Base-by-base conservation (phyloP, 2,113 vertebrate species). In the Mystacornis crossleyi region DNA sequence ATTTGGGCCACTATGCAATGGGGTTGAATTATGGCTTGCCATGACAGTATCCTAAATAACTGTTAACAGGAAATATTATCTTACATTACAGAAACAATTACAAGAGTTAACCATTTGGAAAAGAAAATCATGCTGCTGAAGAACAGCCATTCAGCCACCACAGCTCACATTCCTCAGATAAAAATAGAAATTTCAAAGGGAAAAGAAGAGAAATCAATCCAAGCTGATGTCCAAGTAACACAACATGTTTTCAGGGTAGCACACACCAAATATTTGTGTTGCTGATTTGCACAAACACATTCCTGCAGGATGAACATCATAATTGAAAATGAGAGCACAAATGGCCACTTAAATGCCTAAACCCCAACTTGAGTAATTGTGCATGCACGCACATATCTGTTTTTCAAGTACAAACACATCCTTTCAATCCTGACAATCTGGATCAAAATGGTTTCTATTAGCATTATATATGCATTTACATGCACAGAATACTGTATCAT, bases 21-120 rank as follows among this genome's bases (percentile, higher is more conserved):
- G 40, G 48, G 28, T 8, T 96, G 92, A 96, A 74, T 93, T 92
- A 94, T 1, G 1, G 34, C 72, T 90, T 78, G 28, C 88, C 43
- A 6, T 78, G 92, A 90, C 88, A 96, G 48, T n/a, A 67, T 62
- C 75, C 65, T 96, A 94, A 95, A 93, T 94, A 94, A 97, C 92
- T 84, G 60, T 81, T 89, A 95, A 85, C 65, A 81, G 40, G 79
- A 96, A 86, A 93, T 74, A 96, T 81, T 89, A 90, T 81, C 72
- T 84, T 93, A 86, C 57, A 79, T 96, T 96, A 90, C 77, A 93
- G 86, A 84, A 93, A 96, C 88, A 95, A 93, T 94, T 96, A 93
- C 10, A 4, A 69, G 88, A 90, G 80, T 91, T 93, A 96, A 70
- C 81, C 85, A 93, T 64, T 93, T 94, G 86, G 90, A 95, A 97